Percentiles rank a stretch among this genome's conserved stretches.
These are phyloP conservation scores for Lepus oiostolus DNA, from an alignment of 2,797 vertebrate genomes.

Conservation along the genomic window DNA sequence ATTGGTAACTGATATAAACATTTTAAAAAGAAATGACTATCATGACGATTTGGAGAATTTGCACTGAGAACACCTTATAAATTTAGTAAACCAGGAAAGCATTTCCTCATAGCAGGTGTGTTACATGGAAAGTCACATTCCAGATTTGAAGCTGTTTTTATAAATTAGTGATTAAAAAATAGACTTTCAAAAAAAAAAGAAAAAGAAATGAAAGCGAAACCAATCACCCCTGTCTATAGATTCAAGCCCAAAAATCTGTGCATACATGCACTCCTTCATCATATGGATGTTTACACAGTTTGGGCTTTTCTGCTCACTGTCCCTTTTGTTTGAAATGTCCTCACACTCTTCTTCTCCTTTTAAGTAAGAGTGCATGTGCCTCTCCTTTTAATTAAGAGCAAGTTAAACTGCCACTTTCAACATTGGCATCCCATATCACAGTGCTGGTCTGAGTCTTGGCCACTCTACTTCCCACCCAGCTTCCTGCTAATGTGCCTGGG, in stretches of 20 bases:
- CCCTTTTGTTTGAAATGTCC: not conserved
- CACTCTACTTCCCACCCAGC: too few species aligned
- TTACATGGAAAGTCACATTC: not conserved
- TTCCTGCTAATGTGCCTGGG: too few species aligned
- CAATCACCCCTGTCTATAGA: not conserved
- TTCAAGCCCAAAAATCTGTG: not conserved
- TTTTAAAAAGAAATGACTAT: not conserved
- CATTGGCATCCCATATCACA: too few species aligned
- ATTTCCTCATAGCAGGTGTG: conserved; percentile 25
- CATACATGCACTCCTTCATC: not conserved
- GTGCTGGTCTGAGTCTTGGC: too few species aligned
- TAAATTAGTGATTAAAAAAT: not conserved
- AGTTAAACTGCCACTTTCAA: too few species aligned
- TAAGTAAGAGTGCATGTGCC: not conserved
- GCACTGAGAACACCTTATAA: not conserved
- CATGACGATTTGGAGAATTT: not conserved
- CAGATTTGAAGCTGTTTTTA: conserved; percentile 38
- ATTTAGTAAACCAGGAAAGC: not conserved
- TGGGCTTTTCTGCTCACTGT: too few species aligned
- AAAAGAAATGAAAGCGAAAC: not conserved
- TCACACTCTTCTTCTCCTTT: not conserved
- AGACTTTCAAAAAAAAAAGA: too few species aligned
- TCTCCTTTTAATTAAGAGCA: not conserved
- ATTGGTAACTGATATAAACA: not conserved
- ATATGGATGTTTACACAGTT: not conserved